Evolutionary conservation across 2,888 invertebrate species (phyloP).

Genomic region (Reticulitermes lucifugus): DNA sequence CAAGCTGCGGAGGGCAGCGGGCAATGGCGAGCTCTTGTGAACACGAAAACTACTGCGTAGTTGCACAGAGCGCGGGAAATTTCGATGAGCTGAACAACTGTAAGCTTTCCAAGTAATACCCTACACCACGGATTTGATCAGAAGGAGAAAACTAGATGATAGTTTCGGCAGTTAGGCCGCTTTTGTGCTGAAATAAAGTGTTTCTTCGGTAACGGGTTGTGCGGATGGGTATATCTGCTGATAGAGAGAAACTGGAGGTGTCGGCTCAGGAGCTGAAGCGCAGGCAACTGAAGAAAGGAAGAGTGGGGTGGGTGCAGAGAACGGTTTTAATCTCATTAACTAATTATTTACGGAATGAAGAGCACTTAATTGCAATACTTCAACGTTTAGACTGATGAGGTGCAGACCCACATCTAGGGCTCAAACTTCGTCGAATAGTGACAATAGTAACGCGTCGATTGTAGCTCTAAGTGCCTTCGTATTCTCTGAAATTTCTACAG

Average conservation of each 20-base stretch:
- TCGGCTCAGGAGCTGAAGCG: neutral
- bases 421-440: conserved; percentile 12
- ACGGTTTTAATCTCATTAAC: conserved; percentile 50
- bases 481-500: conserved; percentile 27
- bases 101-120: too few relatives aligned
- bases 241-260: conserved; percentile 37
- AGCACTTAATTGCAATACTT: conserved; percentile 48
- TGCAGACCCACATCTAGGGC: conserved; percentile 20
- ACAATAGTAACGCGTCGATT: conserved; percentile 23
- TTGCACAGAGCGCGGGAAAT: too few relatives aligned
- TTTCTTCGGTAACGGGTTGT: conserved; percentile 29
- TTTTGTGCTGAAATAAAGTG: neutral
- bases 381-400: conserved; percentile 41
- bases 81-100: too few relatives aligned
- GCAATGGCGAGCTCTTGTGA: too few relatives aligned
- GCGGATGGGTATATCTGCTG: conserved; percentile 35
- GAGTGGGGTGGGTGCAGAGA: conserved; percentile 4
- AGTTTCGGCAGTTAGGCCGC: neutral
- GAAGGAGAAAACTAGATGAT: too few relatives aligned
- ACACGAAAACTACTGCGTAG: too few relatives aligned
- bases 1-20: too few relatives aligned
- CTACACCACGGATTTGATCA: too few relatives aligned
- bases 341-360: conserved; percentile 52
- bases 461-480: conserved; percentile 30
- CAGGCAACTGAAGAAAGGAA: conserved; percentile 28